Conservation (phyloP, 1,140 invertebrate species). For the Temnothorax curvispinosus region DNA sequence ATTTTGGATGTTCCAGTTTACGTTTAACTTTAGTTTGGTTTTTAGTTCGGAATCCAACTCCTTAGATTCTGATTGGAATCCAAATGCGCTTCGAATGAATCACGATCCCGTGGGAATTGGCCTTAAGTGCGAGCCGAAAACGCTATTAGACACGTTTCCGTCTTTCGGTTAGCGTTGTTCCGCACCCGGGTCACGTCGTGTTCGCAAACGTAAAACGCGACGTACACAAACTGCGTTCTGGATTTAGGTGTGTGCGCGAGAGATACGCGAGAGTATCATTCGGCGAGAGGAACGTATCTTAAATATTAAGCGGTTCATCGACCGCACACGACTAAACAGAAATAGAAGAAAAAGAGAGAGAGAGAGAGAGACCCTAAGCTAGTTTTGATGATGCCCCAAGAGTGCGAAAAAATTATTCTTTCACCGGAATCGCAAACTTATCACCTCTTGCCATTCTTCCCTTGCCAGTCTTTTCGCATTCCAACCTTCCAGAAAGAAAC, state of each 20-base stretch:
- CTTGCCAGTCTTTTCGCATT: not conserved
- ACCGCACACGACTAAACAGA: slow-evolving; percentile 28
- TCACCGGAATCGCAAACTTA: slow-evolving; percentile 38
- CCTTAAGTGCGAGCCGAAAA: slow-evolving; percentile 10
- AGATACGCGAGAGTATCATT: slow-evolving; percentile 44
- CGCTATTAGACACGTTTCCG: slow-evolving; percentile 27
- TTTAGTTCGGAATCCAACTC: slow-evolving; percentile 10
- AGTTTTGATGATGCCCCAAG: slow-evolving; percentile 47
- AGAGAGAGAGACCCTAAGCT: slow-evolving; percentile 5
- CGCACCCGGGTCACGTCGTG: slow-evolving; percentile 31
- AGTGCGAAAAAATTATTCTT: slow-evolving; percentile 66
- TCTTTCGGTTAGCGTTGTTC: slow-evolving; percentile 25
- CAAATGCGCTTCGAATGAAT: slow-evolving; percentile 4
- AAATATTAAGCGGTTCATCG: slow-evolving; percentile 47
- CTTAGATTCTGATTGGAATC: not conserved
- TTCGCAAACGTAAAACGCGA: slow-evolving; percentile 33
- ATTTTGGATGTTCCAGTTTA: not conserved
- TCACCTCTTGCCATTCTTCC: not conserved
- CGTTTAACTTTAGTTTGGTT: not conserved
- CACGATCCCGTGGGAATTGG: slow-evolving; percentile 1
- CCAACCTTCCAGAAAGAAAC: slow-evolving; percentile 66
- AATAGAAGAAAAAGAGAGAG: slow-evolving; percentile 57
- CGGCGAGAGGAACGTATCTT: slow-evolving; percentile 33
- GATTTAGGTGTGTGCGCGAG: slow-evolving; percentile 14
- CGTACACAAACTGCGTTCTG: slow-evolving; percentile 18